These are phyloP conservation scores for Cephalotes varians DNA, from an alignment of 2,888 invertebrate species.

Conservation along the genomic window DNA sequence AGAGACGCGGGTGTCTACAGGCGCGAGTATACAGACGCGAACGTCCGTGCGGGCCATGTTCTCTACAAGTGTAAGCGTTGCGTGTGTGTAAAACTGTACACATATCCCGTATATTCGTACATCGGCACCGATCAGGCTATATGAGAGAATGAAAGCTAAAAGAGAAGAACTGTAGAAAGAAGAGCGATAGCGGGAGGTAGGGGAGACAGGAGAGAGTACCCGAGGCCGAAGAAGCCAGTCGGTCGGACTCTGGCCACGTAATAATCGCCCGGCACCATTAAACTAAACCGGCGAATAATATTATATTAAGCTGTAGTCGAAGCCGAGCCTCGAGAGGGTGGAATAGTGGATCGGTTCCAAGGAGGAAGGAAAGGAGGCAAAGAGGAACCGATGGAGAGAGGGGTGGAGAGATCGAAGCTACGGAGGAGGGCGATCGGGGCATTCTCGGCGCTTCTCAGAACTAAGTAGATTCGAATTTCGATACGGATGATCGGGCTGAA, in stretches of 20 bases:
- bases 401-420: constrained; percentile 67
- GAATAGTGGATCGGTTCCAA: constrained; percentile 70
- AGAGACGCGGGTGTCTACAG: constrained; percentile 36
- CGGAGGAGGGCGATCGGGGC: constrained; percentile 68
- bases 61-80: constrained; percentile 5
- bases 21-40: constrained; percentile 40
- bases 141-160: constrained; percentile 52
- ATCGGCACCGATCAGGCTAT: neutral
- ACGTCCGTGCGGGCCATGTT: constrained; percentile 21
- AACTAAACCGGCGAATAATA: constrained; percentile 86
- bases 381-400: constrained; percentile 44
- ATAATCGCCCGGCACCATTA: constrained; percentile 86
- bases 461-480: constrained; percentile 86
- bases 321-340: constrained; percentile 70
- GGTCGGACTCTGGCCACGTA: constrained; percentile 81
- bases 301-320: constrained; percentile 84
- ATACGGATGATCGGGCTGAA: constrained; percentile 86
- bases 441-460: constrained; percentile 85
- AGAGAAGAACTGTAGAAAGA: constrained; percentile 36
- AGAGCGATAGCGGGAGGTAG: neutral
- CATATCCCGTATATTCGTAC: constrained; percentile 22
- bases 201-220: constrained; percentile 58
- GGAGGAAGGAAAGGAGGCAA: constrained; percentile 56
- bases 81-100: neutral
- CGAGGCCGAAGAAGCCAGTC: constrained; percentile 78